A percentile compares a stretch with the other conserved stretches of the same genome.
These are phyloP conservation scores for Meta bourneti DNA, from an alignment of 2,888 invertebrate species.

Conservation along the genomic window DNA sequence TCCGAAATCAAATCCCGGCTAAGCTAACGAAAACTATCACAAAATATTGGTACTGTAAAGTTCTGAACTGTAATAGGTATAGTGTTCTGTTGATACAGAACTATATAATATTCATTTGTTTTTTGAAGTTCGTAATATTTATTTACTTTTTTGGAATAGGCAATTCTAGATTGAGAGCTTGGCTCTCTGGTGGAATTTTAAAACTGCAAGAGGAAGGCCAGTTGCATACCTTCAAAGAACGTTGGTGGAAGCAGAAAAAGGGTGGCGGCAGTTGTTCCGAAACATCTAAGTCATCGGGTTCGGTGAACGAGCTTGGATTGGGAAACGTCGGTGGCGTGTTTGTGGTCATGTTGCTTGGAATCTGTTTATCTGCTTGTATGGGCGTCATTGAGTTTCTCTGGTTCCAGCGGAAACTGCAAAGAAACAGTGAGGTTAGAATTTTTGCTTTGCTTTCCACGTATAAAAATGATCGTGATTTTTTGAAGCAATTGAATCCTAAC, in stretches of 20 bases:
- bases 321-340: constrained; percentile 80
- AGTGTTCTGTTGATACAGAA: too few species aligned
- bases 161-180: constrained; percentile 32
- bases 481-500: too few species aligned
- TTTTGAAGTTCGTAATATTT: not conserved
- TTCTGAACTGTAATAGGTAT: too few species aligned
- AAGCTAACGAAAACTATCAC: too few species aligned
- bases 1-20: too few species aligned
- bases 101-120: not conserved
- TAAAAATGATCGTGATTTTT: too few species aligned
- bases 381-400: constrained; percentile 78
- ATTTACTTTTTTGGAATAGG: constrained; percentile 10
- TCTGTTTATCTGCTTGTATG: constrained; percentile 77
- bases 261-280: constrained; percentile 79
- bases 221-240: constrained; percentile 82
- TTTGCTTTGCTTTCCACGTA: too few species aligned
- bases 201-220: constrained; percentile 82
- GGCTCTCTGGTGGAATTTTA: constrained; percentile 88
- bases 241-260: constrained; percentile 82
- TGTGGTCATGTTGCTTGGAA: constrained; percentile 79
- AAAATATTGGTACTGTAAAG: too few species aligned
- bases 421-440: constrained; percentile 41
- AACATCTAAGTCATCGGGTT: constrained; percentile 70
- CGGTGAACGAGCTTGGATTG: constrained; percentile 78
- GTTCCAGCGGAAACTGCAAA: constrained; percentile 76